Evolutionary conservation across 2,888 invertebrate species (phyloP).

Genomic region (Halocaridina rubra): DNA sequence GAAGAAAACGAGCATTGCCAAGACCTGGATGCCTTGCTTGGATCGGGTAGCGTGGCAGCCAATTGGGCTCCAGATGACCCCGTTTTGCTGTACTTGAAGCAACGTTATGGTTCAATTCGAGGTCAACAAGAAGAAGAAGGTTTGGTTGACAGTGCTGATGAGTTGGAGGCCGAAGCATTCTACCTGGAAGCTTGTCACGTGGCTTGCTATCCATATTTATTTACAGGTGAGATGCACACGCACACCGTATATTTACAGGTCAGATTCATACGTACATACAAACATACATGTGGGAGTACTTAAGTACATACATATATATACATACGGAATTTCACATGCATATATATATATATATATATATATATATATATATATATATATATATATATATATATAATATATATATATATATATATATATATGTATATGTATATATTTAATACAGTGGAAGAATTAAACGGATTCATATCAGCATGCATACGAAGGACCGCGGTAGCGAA

Average conservation of each 20-base stretch:
- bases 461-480: too few species aligned
- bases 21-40: neutral
- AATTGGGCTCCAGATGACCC: neutral
- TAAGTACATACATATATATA: neutral
- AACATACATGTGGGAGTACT: neutral
- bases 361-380: neutral
- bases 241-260: neutral
- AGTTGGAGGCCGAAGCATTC: neutral
- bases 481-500: too few species aligned
- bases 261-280: neutral
- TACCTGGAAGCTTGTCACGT: neutral
- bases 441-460: too few species aligned
- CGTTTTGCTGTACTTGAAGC: slow-evolving; percentile 7
- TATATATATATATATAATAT: too few species aligned
- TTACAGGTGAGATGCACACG: neutral
- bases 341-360: neutral
- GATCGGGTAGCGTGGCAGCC: neutral
- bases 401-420: neutral
- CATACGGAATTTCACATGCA: neutral
- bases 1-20: neutral
- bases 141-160: slow-evolving; percentile 24
- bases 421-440: neutral
- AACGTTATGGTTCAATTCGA: neutral
- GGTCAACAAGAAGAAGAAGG: neutral
- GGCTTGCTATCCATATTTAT: neutral